phyloP scores from a whole-genome alignment of 2,888 invertebrate genomes.

The Euplexia lucipara region DNA sequence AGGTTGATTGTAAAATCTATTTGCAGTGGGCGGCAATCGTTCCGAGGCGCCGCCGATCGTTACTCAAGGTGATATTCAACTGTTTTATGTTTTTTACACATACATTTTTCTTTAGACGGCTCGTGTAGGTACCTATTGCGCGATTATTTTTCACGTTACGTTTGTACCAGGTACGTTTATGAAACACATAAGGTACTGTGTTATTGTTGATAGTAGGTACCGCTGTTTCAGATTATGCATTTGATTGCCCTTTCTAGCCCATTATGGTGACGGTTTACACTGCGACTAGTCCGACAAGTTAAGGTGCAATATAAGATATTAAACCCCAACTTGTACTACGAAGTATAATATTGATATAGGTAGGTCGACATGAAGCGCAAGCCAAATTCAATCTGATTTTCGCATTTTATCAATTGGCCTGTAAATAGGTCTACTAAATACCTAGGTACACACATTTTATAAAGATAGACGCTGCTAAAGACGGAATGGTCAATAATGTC shows the following conservation, averaged over 20 bases:
- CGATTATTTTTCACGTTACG: conserved; percentile 35
- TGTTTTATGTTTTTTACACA: conserved; percentile 61
- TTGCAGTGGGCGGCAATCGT: conserved; percentile 67
- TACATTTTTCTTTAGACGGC: conserved; percentile 41
- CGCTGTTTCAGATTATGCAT: conserved; percentile 2
- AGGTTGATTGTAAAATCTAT: conserved; percentile 72
- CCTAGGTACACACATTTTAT: too few relatives aligned
- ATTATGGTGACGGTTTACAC: too few relatives aligned
- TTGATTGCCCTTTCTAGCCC: not conserved
- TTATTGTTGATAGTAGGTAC: conserved; percentile 12
- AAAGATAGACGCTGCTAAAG: too few relatives aligned
- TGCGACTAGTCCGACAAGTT: not conserved
- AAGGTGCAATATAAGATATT: not conserved
- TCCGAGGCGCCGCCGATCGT: conserved; percentile 65
- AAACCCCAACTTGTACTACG: too few relatives aligned
- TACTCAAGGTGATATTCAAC: conserved; percentile 64
- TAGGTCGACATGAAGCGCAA: not conserved
- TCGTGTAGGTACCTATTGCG: conserved; percentile 21
- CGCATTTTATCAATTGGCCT: not conserved
- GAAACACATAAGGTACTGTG: conserved; percentile 19
- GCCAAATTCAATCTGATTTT: not conserved
- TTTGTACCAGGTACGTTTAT: conserved; percentile 12
- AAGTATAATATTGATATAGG: too few relatives aligned
- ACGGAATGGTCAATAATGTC: too few relatives aligned
- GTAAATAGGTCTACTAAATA: not conserved